phyloP scores from a whole-genome alignment of 2,113 vertebrate species.

The Phaethornis superciliosus region DNA sequence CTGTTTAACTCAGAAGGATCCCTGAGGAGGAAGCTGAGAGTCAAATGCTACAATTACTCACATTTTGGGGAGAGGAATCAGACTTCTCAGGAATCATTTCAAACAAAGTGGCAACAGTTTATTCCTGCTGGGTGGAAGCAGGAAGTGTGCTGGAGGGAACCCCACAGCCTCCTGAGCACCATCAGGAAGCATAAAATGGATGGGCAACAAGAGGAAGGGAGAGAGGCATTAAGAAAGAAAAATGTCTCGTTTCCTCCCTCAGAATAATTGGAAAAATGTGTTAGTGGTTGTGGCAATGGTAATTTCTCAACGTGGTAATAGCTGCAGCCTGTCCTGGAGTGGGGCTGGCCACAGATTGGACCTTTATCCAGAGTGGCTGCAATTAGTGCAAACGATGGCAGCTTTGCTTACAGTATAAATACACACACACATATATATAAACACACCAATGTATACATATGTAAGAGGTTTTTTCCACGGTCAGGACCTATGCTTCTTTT shows the following conservation, averaged over 20 bases:
- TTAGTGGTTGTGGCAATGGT: constrained; percentile 28
- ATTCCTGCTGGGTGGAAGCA: constrained; percentile 47
- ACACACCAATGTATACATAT: background rate
- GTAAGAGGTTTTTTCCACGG: background rate
- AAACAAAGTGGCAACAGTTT: constrained; percentile 24
- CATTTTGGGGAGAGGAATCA: constrained; percentile 44
- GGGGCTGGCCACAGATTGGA: background rate
- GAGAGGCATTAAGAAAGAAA: constrained; percentile 69
- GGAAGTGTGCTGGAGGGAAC: constrained; percentile 36
- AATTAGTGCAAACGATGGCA: background rate
- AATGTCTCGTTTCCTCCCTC: constrained; percentile 50
- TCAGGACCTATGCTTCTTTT: background rate
- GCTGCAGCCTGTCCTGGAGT: background rate
- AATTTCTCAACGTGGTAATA: constrained; percentile 62
- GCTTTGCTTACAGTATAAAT: background rate
- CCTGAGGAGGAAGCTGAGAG: constrained; percentile 51
- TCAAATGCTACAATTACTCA: constrained; percentile 64
- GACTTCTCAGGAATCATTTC: constrained; percentile 44
- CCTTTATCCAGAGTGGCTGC: background rate
- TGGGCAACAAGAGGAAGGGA: constrained; percentile 39
- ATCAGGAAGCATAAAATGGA: constrained; percentile 55
- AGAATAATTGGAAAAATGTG: constrained; percentile 66
- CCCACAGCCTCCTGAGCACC: constrained; percentile 26
- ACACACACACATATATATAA: background rate
- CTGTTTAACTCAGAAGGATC: constrained; percentile 54